Percentiles rank a stretch among this genome's conserved stretches.
These are phyloP conservation scores for Balaenoptera acutorostrata DNA, from an alignment of 2,113 vertebrate species.

Conservation along the genomic window DNA sequence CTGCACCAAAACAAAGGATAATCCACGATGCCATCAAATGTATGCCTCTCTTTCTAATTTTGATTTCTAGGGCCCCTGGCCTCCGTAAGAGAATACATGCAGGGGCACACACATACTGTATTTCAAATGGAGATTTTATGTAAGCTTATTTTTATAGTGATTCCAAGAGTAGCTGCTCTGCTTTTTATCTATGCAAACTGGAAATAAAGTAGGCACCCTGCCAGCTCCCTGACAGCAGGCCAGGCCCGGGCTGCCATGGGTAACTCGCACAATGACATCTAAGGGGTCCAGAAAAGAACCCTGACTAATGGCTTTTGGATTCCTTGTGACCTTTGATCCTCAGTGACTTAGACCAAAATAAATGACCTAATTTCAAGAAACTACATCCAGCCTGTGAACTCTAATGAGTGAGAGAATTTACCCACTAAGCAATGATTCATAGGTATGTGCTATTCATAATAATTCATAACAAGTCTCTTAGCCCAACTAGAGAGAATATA, in stretches of 20 bases:
- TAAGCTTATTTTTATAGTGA: conserved; percentile 75
- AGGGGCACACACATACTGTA: background rate
- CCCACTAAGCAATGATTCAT: conserved; percentile 74
- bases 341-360: conserved; percentile 80
- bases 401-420: conserved; percentile 74
- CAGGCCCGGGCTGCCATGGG: conserved; percentile 82
- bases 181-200: conserved; percentile 67
- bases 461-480: conserved; percentile 29
- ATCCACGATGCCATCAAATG: background rate
- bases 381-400: conserved; percentile 74
- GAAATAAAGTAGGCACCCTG: conserved; percentile 72
- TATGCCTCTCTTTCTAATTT: conserved; percentile 22
- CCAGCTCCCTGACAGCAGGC: conserved; percentile 77
- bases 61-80: conserved; percentile 29
- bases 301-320: conserved; percentile 91
- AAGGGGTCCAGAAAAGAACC: conserved; percentile 84
- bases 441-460: conserved; percentile 44
- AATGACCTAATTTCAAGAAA: conserved; percentile 81
- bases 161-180: conserved; percentile 55
- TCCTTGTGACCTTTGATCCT: conserved; percentile 87
- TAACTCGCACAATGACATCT: conserved; percentile 86
- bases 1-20: conserved; percentile 39
- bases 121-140: conserved; percentile 70
- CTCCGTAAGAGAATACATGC: conserved; percentile 40
- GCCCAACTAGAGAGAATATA: background rate